Evolutionary conservation across 2,888 invertebrate species (phyloP).

Genomic region (Ametastegia equiseti): DNA sequence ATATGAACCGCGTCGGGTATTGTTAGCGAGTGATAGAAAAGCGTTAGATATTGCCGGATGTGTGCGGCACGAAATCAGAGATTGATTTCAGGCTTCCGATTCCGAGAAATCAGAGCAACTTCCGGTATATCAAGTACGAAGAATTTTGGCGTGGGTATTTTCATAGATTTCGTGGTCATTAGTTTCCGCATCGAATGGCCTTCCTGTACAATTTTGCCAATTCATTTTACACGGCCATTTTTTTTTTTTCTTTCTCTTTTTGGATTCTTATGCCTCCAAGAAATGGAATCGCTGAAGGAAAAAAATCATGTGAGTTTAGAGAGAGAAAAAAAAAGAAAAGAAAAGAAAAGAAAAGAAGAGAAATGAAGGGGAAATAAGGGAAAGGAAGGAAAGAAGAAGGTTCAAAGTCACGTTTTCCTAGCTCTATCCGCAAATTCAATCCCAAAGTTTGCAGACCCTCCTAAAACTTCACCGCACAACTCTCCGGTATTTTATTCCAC

Average conservation of each 20-base stretch:
- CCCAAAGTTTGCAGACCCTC: conserved; percentile 33
- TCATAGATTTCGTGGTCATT: neutral
- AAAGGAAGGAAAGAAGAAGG: neutral
- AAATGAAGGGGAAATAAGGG: neutral
- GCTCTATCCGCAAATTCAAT: conserved; percentile 23
- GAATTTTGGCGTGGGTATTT: neutral
- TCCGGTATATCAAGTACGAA: neutral
- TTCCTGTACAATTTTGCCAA: neutral
- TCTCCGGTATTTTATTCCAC: conserved; percentile 1
- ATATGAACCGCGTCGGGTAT: neutral
- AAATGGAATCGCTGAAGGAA: too few species aligned
- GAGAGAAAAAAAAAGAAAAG: neutral
- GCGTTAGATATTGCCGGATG: too few species aligned
- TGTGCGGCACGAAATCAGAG: neutral
- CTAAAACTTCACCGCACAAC: conserved; percentile 15
- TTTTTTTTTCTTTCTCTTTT: too few species aligned
- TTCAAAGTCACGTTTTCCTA: conserved; percentile 41
- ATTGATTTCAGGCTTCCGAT: neutral
- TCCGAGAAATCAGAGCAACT: neutral
- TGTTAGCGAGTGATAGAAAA: neutral
- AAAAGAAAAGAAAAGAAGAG: neutral
- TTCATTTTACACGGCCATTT: too few species aligned
- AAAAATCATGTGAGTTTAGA: too few species aligned
- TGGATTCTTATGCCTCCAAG: too few species aligned
- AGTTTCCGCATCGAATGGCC: too few species aligned